A percentile compares a stretch with the other conserved stretches of the same genome.
Conservation (phyloP, 2,888 invertebrate genomes). For the Ichneumon xanthorius region DNA sequence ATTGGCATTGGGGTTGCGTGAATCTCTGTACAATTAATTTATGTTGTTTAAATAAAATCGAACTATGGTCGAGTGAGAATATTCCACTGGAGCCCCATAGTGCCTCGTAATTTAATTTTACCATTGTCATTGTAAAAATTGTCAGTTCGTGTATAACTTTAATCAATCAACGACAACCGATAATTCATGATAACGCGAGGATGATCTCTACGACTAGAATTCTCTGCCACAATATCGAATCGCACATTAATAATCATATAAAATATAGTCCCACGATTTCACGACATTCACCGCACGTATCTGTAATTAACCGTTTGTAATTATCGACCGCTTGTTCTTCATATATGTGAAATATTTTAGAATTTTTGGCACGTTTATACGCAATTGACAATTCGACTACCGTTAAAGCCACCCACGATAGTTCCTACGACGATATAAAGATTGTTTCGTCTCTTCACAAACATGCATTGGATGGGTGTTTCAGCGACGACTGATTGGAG, state of each 20-base stretch:
- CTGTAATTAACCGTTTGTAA: slow-evolving; percentile 42
- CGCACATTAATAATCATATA: slow-evolving; percentile 55
- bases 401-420: slow-evolving; percentile 40
- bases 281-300: slow-evolving; percentile 23
- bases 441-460: slow-evolving; percentile 47
- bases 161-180: neutral
- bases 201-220: neutral
- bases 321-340: slow-evolving; percentile 36
- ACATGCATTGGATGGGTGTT: slow-evolving; percentile 22
- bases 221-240: slow-evolving; percentile 24
- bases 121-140: neutral
- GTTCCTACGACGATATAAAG: slow-evolving; percentile 59
- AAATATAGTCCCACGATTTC: slow-evolving; percentile 34
- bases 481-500: slow-evolving; percentile 14
- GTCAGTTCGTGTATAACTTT: neutral
- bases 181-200: neutral
- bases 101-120: slow-evolving; percentile 37
- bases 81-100: slow-evolving; percentile 33
- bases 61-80: slow-evolving; percentile 57
- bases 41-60: slow-evolving; percentile 53
- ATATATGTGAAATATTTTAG: slow-evolving; percentile 51
- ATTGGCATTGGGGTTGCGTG: slow-evolving; percentile 51
- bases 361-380: slow-evolving; percentile 65
- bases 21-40: slow-evolving; percentile 65
- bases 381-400: slow-evolving; percentile 9